Evolutionary conservation across 2,797 vertebrate genomes (phyloP), one percentile per base, ranked within the genome.

Genomic region (Tolypeutes matacus): DNA sequence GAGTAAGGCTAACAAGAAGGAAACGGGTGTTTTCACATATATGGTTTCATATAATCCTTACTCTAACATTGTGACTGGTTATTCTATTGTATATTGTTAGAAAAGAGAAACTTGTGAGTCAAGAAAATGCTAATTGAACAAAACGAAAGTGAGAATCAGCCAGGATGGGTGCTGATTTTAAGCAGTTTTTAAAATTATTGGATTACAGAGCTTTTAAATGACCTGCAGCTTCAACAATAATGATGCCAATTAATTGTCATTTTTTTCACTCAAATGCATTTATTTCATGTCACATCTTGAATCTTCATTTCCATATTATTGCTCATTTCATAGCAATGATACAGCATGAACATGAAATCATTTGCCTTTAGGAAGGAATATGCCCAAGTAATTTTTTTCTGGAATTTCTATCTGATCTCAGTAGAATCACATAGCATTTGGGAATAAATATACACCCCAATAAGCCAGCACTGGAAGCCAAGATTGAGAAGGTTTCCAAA

Each of bases 401-500:
- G 18, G 36, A 80, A 80, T 67, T 88, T 21, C 23, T 65, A n/a
- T 29, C 51, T 76, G 51, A 31, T 46, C 53, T 34, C 27, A 75
- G 31, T 6, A 86, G 18, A 20, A 83, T 73, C 46, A 91, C n/a
- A 42, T 76, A 46, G 17, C n/a, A 67, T 17, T 56, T 69, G 25
- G 64, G 86, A 82, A 56, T 56, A 84, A 91, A 95, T 58, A 95
- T 69, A 29, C 56, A 93, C 20, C 39, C n/a, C 65, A 87, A 17
- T 21, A 92, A 39, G n/a, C 84, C 81, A 77, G 81, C 60, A 10
- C 73, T 69, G 20, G 95, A 95, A 27, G 70, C 75, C 82, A 91
- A 64, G 72, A 95, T 88, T 49, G 87, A 89, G 53, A 95, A 93
- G 20, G 83, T 80, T 76, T 93, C 87, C n/a, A 84, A 72, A 65